A percentile compares a stretch with the other conserved stretches of the same genome.
These are phyloP conservation scores for Tridacna gigas DNA, from an alignment of 2,888 invertebrate species.

Conservation along the genomic window DNA sequence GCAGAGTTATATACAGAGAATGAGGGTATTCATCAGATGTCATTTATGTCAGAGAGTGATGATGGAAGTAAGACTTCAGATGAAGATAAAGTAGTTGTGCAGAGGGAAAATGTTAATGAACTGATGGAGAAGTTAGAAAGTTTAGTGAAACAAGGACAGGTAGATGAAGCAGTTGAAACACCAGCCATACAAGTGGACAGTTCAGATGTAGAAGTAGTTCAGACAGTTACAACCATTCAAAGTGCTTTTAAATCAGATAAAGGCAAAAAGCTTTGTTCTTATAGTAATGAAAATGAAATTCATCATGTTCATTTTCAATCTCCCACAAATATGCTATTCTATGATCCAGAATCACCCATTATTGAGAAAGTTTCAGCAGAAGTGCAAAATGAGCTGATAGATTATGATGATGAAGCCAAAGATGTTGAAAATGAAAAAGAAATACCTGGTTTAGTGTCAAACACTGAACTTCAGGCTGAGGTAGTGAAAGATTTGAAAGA, in stretches of 20 bases:
- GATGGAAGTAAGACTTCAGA: neutral
- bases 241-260: constrained; percentile 18
- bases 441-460: neutral
- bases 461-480: constrained; percentile 30
- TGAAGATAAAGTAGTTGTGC: neutral
- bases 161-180: neutral
- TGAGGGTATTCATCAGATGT: constrained; percentile 5
- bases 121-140: constrained; percentile 54
- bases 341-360: constrained; percentile 61
- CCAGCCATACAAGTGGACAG: neutral
- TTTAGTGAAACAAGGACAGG: constrained; percentile 26
- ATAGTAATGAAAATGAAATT: constrained; percentile 12
- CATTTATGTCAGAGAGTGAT: constrained; percentile 17
- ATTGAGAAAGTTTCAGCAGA: constrained; percentile 53
- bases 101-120: constrained; percentile 47
- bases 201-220: constrained; percentile 7
- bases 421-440: constrained; percentile 36
- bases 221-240: neutral
- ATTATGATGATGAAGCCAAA: constrained; percentile 43
- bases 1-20: neutral
- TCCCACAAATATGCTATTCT: constrained; percentile 59
- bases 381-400: constrained; percentile 50
- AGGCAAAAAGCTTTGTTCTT: neutral
- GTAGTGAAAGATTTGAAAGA: constrained; percentile 57
- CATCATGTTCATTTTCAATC: constrained; percentile 56